These are phyloP conservation scores for Mormoops blainvillei DNA, from an alignment of 2,113 vertebrate species.

Conservation along the genomic window DNA sequence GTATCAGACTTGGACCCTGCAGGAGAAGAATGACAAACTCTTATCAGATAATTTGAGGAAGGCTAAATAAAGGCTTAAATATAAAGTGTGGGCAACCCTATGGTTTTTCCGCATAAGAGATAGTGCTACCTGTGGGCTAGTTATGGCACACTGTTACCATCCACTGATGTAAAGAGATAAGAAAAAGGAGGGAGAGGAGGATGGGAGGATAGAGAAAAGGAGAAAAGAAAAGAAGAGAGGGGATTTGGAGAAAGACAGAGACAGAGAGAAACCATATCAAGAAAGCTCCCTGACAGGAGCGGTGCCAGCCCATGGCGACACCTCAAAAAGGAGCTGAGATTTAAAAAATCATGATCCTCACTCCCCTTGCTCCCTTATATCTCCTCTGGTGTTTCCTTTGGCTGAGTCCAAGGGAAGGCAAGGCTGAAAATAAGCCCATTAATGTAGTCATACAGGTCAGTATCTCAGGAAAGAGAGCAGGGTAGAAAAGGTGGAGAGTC, in stretches of 20 bases:
- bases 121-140: not conserved
- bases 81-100: not conserved
- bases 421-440: not conserved
- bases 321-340: not conserved
- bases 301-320: not conserved
- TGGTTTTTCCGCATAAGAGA: not conserved
- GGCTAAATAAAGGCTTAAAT: not conserved
- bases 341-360: not conserved
- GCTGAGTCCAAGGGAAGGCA: not conserved
- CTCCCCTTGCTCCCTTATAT: not conserved
- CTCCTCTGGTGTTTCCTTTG: not conserved
- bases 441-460: not conserved
- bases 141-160: not conserved
- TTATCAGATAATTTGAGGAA: not conserved
- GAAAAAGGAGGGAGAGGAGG: not conserved
- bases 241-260: not conserved
- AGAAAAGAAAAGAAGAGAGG: not conserved
- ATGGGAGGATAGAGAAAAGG: not conserved
- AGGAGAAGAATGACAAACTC: not conserved
- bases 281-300: not conserved
- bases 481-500: not conserved
- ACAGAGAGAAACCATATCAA: not conserved
- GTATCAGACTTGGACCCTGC: not conserved
- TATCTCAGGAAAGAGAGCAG: not conserved
- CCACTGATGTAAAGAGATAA: not conserved